Conservation (phyloP, 2,888 invertebrate genomes). For the Pristionchus arcanus region DNA sequence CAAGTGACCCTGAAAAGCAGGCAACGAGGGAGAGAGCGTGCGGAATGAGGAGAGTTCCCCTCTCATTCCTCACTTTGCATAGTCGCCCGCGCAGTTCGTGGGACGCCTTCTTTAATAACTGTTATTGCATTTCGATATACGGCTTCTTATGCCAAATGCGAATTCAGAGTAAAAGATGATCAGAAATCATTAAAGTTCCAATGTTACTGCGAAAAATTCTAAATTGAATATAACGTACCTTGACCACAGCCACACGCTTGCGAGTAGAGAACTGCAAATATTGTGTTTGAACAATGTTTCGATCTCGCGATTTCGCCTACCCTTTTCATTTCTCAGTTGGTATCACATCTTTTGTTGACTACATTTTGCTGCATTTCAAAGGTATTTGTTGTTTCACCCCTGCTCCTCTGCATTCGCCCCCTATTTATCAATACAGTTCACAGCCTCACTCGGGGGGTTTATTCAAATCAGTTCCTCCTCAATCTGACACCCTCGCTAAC, state of each 20-base stretch:
- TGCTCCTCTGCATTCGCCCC: neutral
- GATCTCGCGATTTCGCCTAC: no score
- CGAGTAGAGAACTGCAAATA: conserved; percentile 73
- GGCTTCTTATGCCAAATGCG: no score
- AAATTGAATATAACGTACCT: conserved; percentile 14
- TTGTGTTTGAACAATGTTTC: neutral
- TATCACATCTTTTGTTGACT: neutral
- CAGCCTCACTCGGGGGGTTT: neutral
- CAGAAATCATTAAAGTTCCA: no score
- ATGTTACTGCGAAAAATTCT: neutral
- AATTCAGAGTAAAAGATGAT: no score
- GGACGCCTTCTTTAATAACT: no score
- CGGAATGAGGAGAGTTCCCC: no score
- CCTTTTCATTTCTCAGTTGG: neutral
- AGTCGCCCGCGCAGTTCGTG: no score
- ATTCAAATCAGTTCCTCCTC: conserved; percentile 13
- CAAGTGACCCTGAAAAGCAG: no score
- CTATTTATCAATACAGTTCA: neutral
- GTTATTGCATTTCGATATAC: no score
- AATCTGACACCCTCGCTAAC: conserved; percentile 1
- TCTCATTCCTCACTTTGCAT: no score
- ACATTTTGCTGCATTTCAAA: neutral
- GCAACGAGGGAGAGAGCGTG: no score
- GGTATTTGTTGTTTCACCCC: neutral
- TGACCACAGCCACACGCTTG: conserved; percentile 70